These are phyloP conservation scores for Cyclargus thomasi DNA, from an alignment of 1,140 invertebrate genomes.

Conservation along the genomic window DNA sequence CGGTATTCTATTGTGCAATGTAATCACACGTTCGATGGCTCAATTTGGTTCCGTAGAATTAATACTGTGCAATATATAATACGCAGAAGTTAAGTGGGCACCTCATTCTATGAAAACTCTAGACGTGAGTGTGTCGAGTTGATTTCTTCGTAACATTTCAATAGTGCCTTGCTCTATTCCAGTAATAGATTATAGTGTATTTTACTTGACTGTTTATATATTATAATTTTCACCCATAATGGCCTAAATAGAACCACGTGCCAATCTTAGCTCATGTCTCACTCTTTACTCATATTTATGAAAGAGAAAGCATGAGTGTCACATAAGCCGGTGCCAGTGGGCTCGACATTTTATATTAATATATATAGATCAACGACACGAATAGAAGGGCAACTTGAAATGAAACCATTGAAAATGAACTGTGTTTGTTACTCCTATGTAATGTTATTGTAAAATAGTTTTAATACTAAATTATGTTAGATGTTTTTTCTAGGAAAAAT, in stretches of 20 bases:
- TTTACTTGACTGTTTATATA: background rate
- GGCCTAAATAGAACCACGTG: no score
- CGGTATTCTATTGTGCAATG: background rate
- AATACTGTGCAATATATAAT: background rate
- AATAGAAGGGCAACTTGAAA: constrained; percentile 9
- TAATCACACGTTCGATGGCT: background rate
- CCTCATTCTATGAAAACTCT: no score
- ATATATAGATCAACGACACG: background rate
- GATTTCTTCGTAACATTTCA: background rate
- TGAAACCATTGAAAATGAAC: constrained; percentile 18
- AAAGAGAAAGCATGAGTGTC: no score
- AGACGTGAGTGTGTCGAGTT: no score
- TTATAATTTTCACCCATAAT: no score
- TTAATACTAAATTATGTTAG: constrained; percentile 47
- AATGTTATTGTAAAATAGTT: constrained; percentile 41
- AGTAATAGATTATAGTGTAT: background rate
- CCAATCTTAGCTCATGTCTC: no score
- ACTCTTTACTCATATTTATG: no score
- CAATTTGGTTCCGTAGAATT: background rate
- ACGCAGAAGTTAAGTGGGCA: no score
- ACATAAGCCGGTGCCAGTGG: no score
- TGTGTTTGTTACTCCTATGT: constrained; percentile 26
- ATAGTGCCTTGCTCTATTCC: constrained; percentile 2
- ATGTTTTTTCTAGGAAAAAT: constrained; percentile 56
- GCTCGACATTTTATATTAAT: no score